Evolutionary conservation across 2,113 vertebrate species (phyloP).

Genomic region (Pygoscelis antarcticus): DNA sequence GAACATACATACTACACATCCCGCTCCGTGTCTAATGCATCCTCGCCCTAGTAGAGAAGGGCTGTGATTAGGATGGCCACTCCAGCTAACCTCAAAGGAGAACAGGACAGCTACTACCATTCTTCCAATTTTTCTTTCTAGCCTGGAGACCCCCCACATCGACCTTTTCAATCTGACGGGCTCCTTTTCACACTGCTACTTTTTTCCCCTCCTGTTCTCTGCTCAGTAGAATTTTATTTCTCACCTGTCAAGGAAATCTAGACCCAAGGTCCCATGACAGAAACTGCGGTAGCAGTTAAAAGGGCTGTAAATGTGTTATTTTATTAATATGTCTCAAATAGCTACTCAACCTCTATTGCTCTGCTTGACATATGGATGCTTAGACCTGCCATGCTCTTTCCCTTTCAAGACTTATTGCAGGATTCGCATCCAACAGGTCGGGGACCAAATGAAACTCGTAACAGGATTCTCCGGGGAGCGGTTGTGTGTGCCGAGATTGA

Average conservation of each 20-base stretch:
- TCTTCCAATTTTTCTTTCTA: not conserved
- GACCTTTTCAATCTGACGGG: not conserved
- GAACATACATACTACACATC: rapidly evolving
- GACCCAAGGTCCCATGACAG: not conserved
- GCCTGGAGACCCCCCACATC: not conserved
- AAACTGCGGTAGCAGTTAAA: not conserved
- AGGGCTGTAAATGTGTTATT: not conserved
- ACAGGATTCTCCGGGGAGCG: not conserved
- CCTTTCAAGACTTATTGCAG: not conserved
- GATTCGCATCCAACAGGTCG: not conserved
- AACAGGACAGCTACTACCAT: not conserved
- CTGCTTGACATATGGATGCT: not conserved
- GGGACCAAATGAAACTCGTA: not conserved
- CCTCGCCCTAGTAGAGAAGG: not conserved
- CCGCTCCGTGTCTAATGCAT: rapidly evolving
- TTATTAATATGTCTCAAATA: not conserved
- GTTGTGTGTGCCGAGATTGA: rapidly evolving
- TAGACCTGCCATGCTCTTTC: not conserved
- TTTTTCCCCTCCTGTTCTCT: not conserved
- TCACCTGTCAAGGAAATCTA: not conserved
- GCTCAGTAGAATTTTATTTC: not conserved
- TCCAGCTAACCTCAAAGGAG: not conserved
- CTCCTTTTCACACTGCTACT: not conserved
- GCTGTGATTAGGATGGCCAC: not conserved
- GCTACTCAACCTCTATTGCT: not conserved